Evolutionary conservation across 2,888 invertebrate genomes (phyloP), one percentile per base, ranked within the genome.

Genomic region (Osedax frankpressi): DNA sequence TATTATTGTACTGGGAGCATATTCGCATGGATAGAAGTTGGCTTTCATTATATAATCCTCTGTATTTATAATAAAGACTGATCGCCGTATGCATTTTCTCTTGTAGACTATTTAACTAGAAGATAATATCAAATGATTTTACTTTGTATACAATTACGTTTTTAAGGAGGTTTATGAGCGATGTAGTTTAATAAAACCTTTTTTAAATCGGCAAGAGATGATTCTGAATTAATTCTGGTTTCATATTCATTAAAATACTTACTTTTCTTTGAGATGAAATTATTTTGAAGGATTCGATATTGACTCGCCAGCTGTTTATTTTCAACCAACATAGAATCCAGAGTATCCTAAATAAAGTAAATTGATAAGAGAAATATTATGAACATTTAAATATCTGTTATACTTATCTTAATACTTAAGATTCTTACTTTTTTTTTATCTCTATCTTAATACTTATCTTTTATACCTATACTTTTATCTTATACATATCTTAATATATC

Each of bases 211-310:
- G 80, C 82, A 24, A 82, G 79, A 24, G 80, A 77, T 72, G 77
- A 77, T 74, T 83, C 83, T 59, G 80, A 68, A 65, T 80, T 81
- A 26, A 82, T 79, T n/a, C 80, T 76, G 28, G 80, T 80, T 28
- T 81, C 81, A 77, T 79, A 82, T 26, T 79, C 77, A 70, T 80
- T 78, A 75, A 82, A 77, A 70, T 81, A 76, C 70, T 78, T 75
- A 73, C 81, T 81, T 75, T 82, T 83, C 28, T 78, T 69, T 1
- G 76, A 73, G 71, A 82, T 74, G 69, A 76, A 79, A 60, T 81
- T 78, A 73, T 81, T 81, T 77, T 81, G 81, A 27, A 82, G 77
- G 28, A 79, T 78, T 71, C 82, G 76, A 75, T 83, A 83, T 65
- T 75, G 76, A 0, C 81, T 78, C 1, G 83, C 83, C 63, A 81